Evolutionary conservation across 1,140 invertebrate species (phyloP), one percentile per base, ranked within the genome.

Genomic region (Tribolium castaneum): DNA sequence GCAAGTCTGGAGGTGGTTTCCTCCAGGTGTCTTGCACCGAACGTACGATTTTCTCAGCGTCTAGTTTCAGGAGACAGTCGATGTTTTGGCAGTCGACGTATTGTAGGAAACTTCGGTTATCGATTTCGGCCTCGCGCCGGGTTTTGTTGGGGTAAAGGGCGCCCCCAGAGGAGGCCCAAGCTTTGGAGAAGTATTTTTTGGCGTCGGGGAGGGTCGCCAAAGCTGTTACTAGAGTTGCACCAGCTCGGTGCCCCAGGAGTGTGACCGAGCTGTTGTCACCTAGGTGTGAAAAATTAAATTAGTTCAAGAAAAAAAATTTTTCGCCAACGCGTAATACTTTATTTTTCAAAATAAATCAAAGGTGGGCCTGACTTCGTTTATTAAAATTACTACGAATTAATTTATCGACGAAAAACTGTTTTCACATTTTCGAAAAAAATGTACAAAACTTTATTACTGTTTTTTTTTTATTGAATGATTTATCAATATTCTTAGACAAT

Each of bases 191-290:
- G 0, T 94, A 85, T 52, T 88, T 89, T 19, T 91, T 89, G 0
- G 90, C 87, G 54, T 90, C 88, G 19, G 86, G 86, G 0, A 90
- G 88, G 3, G 89, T 88, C 1, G 92, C 86, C 6, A 96, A 85
- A 0, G 93, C 91, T 0, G 93, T 92, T 0, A 94, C 93, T 0
- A 96, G 84, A 0, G 94, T 95, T 4, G 93, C 94, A 6, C 86
- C 95, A 0, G 94, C 93, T 14, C 93, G 88, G 84, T 96, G 94
- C 1, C 94, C 95, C 80, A 96, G 89, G n/a, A 97, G 81, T 0
- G 94, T 96, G 0, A 97, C 93, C 0, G 91, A 88, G 4, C 90
- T 87, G 3, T 90, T 89, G 86, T 96, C 92, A 0, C 16, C 16
- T 19, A 2, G 16, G 1, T 19, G 16, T 19, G 16, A 19, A 19